Percentiles rank a stretch among this genome's conserved stretches.
These are phyloP conservation scores for Aphidius ervi DNA, from an alignment of 1,140 invertebrate genomes.

Conservation along the genomic window DNA sequence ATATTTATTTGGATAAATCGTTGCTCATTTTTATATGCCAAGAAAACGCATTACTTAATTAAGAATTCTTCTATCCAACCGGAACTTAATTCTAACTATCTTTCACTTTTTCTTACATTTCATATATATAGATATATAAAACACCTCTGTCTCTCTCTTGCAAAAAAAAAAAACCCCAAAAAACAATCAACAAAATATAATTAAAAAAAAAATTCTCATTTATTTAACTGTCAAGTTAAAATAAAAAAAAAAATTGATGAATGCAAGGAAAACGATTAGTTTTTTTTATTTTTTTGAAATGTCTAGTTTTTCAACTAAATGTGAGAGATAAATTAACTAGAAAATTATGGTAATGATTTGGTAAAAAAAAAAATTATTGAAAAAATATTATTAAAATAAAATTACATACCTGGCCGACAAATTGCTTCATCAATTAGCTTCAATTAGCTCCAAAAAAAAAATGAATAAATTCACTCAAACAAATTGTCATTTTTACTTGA, in stretches of 20 bases:
- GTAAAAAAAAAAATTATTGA: too few species aligned
- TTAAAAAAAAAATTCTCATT: conserved; percentile 1
- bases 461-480: too few species aligned
- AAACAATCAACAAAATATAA: background rate
- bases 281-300: too few species aligned
- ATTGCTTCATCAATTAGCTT: too few species aligned
- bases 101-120: background rate
- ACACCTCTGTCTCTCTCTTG: background rate
- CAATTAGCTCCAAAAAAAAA: too few species aligned
- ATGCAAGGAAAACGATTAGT: too few species aligned
- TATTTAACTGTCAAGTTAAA: conserved; percentile 8
- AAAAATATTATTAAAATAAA: too few species aligned
- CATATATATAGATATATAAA: background rate
- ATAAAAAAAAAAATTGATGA: background rate
- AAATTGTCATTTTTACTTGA: too few species aligned
- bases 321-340: too few species aligned
- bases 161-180: background rate
- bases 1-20: conserved; percentile 9
- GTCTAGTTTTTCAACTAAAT: too few species aligned
- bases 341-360: too few species aligned
- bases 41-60: conserved; percentile 5
- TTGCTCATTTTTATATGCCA: conserved; percentile 7
- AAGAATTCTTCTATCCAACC: background rate
- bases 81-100: background rate
- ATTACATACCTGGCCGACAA: too few species aligned